These are phyloP conservation scores for Sylvicola cinctus DNA, from an alignment of 2,888 invertebrate genomes.

Conservation along the genomic window DNA sequence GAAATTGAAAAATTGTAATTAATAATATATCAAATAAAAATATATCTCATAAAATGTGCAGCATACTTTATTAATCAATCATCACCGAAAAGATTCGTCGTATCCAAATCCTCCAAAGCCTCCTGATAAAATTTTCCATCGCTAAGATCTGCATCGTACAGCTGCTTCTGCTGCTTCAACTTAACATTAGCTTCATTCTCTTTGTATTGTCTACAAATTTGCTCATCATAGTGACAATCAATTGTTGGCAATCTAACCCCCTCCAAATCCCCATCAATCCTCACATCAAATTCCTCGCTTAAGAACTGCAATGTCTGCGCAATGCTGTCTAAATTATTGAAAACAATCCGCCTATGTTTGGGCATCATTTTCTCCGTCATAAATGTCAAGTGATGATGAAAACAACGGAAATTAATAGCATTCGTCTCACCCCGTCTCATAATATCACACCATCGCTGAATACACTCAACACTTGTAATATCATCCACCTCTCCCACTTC, in stretches of 20 bases:
- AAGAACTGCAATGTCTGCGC: constrained; percentile 51
- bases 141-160: too few relatives aligned
- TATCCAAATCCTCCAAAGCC: too few relatives aligned
- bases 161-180: too few relatives aligned
- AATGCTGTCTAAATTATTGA: constrained; percentile 55
- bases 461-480: constrained; percentile 50
- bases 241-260: background rate
- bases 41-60: too few relatives aligned
- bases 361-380: constrained; percentile 75
- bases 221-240: background rate
- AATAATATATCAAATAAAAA: too few relatives aligned
- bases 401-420: constrained; percentile 49
- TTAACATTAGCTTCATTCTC: too few relatives aligned
- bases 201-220: too few relatives aligned
- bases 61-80: too few relatives aligned
- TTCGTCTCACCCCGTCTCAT: too few relatives aligned
- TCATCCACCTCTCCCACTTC: constrained; percentile 13
- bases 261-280: background rate
- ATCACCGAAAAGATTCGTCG: too few relatives aligned
- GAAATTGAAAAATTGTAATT: too few relatives aligned
- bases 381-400: constrained; percentile 91
- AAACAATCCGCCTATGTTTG: constrained; percentile 47
- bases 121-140: too few relatives aligned
- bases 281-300: constrained; percentile 10
- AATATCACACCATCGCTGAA: constrained; percentile 58